A percentile compares a stretch with the other conserved stretches of the same genome.
Conservation (phyloP, 2,888 invertebrate species). For the Maniola hyperantus region DNA sequence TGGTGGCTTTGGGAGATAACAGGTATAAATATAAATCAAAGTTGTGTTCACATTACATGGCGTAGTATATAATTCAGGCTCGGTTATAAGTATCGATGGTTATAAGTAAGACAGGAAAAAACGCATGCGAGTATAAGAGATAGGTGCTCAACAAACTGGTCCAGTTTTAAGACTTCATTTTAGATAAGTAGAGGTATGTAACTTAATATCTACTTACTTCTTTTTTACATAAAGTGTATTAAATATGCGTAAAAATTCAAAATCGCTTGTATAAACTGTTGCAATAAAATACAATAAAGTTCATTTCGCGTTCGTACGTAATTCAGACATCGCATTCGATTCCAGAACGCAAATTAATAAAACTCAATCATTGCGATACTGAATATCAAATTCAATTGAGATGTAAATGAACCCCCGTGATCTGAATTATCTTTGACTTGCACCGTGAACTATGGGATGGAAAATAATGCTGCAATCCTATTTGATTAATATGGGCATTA, state of each 20-base stretch:
- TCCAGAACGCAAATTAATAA: constrained; percentile 31
- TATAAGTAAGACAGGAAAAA: too few species aligned
- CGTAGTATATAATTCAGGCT: too few species aligned
- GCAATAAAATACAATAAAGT: constrained; percentile 17
- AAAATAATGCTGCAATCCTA: constrained; percentile 45
- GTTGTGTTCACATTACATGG: too few species aligned
- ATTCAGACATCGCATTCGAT: constrained; percentile 19
- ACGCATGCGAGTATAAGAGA: too few species aligned
- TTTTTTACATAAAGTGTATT: too few species aligned
- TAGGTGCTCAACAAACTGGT: too few species aligned
- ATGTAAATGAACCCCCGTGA: constrained; percentile 43
- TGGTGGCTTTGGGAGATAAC: too few species aligned
- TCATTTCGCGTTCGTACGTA: constrained; percentile 16
- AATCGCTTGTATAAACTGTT: background rate
- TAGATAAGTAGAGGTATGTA: too few species aligned
- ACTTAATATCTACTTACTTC: too few species aligned
- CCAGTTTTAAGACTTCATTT: too few species aligned
- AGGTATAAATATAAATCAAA: too few species aligned
- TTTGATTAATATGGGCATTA: constrained; percentile 34
- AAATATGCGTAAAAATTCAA: background rate
- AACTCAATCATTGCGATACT: constrained; percentile 35
- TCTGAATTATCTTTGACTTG: constrained; percentile 43
- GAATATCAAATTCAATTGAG: constrained; percentile 38
- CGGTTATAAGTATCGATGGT: too few species aligned
- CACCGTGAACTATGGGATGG: constrained; percentile 41